These are phyloP conservation scores for Ericerus pela DNA, from an alignment of 1,140 invertebrate species.

Conservation along the genomic window DNA sequence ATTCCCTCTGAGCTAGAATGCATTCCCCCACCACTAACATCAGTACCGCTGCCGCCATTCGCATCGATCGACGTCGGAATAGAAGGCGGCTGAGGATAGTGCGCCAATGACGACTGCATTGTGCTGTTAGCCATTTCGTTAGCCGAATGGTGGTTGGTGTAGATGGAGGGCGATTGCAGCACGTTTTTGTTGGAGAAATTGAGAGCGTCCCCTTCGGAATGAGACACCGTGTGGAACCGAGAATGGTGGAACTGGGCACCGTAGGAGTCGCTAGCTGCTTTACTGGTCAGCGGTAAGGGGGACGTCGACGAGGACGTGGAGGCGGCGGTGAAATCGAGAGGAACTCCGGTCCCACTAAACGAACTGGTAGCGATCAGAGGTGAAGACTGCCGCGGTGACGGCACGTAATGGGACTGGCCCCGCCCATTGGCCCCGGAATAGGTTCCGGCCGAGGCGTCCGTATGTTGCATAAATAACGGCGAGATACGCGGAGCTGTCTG, in stretches of 20 bases:
- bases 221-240: not conserved
- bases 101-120: no score
- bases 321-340: not conserved
- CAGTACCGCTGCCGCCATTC: no score
- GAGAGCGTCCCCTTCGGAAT: not conserved
- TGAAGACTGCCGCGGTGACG: not conserved
- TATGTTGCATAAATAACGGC: constrained; percentile 16
- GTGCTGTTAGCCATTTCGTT: no score
- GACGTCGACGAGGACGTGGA: not conserved
- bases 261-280: not conserved
- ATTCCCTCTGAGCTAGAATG: not conserved
- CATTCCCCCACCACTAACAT: no score
- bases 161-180: not conserved
- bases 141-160: not conserved
- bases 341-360: not conserved
- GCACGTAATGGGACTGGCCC: not conserved
- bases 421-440: not conserved
- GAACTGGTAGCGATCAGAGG: not conserved
- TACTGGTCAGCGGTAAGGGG: not conserved
- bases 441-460: constrained; percentile 10
- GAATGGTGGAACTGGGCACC: not conserved
- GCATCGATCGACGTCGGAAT: no score
- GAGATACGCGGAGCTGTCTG: not conserved
- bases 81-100: no score
- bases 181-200: constrained; percentile 3